Conservation (phyloP, 2,113 vertebrate genomes). For the Bubo blakistoni region DNA sequence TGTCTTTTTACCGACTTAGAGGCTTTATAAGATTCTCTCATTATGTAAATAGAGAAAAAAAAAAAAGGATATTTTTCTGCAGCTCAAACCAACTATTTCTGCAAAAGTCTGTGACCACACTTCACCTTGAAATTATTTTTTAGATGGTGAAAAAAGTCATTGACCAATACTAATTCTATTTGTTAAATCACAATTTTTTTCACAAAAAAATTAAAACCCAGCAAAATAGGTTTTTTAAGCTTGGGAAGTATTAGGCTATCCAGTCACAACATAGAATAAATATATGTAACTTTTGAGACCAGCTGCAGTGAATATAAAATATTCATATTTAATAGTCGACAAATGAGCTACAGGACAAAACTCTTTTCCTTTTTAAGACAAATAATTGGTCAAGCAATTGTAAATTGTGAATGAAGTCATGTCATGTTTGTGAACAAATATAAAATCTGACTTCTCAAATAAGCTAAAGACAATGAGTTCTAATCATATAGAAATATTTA, state of each 20-base stretch:
- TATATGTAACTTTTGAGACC: background rate
- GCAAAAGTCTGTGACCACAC: background rate
- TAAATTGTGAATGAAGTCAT: background rate
- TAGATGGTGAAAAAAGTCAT: accelerated
- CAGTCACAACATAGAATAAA: background rate
- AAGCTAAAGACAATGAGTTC: background rate
- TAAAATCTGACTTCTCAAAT: background rate
- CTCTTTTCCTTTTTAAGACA: background rate
- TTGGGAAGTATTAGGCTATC: background rate
- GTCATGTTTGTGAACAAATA: background rate
- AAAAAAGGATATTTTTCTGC: background rate
- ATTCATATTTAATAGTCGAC: background rate
- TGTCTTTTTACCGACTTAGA: background rate
- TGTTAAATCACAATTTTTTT: background rate
- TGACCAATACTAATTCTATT: background rate
- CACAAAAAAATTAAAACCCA: background rate
- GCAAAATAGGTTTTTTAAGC: accelerated
- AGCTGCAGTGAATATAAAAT: background rate
- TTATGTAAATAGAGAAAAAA: accelerated
- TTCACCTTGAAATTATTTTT: background rate
- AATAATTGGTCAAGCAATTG: background rate
- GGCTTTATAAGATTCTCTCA: background rate
- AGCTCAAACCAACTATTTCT: background rate
- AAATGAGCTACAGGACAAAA: background rate
- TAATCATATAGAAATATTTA: background rate